Evolutionary conservation across 1,140 invertebrate genomes (phyloP), one percentile per base, ranked within the genome.

Genomic region (Macrocentrus cingulum): DNA sequence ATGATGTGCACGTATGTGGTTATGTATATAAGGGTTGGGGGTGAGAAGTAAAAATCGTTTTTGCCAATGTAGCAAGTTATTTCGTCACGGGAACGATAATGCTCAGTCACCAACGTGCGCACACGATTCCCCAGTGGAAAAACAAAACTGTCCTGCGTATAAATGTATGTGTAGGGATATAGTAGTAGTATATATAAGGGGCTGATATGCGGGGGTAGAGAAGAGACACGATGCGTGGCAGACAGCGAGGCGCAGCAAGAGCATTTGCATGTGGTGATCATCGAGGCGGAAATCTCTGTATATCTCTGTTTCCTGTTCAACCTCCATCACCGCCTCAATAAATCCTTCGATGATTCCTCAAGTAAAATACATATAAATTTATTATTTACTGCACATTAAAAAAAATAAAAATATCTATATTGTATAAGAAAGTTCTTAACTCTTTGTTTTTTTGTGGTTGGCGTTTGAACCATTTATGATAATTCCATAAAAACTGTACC

Each of bases 181-280:
- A 49, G n/a, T 46, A 18, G 19, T 8, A 32, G 25, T 16, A n/a
- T n/a, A n/a, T n/a, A n/a, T n/a, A n/a, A n/a, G 25, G 29, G 15
- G 39, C 13, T 34, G 23, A 36, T 36, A n/a, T n/a, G n/a, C n/a
- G n/a, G 19, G 11, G 7, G 49, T 22, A n/a, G 29, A 22, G 32
- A 44, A 16, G 56, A 44, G n/a, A 51, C 6, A 36, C 13, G 25
- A 42, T 45, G 39, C 48, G 20, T 23, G 34, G 39, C 18, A 59
- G 56, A 59, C 23, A 59, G 49, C 15, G 34, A 42, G 52, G 55
- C 64, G 54, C 34, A 44, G 42, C 36, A 20, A 48, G 61, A 77
- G 75, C 75, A 79, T 79, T 79, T 79, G 74, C 74, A 72, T 79
- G 76, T 79, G 76, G 56, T 64, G 73, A 75, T 76, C 74, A 66